phyloP scores from a whole-genome alignment of 1,140 invertebrate genomes.

The Cherax quadricarinatus region DNA sequence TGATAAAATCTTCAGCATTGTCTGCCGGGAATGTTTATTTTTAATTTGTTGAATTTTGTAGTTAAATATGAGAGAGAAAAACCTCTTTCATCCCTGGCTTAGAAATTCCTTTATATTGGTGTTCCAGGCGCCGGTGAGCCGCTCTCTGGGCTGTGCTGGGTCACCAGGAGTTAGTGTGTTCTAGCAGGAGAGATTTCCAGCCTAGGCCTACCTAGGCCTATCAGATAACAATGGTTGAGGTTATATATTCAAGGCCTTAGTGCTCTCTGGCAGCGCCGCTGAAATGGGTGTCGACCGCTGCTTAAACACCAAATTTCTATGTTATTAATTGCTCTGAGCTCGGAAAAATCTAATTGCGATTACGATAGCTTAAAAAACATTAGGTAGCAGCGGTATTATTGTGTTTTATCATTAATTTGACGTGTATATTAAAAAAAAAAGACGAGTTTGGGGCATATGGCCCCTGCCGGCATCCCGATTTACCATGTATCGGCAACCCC shows the following conservation, averaged over 20 bases:
- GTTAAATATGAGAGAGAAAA: neutral
- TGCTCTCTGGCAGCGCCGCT: slow-evolving; percentile 29
- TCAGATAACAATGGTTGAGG: slow-evolving; percentile 41
- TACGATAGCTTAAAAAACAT: neutral
- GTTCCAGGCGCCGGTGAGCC: neutral
- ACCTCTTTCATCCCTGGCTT: neutral
- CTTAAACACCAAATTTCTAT: neutral
- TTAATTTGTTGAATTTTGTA: neutral
- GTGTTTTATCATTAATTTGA: slow-evolving; percentile 14
- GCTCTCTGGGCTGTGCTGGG: neutral
- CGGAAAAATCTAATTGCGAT: no score
- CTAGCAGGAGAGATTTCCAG: neutral
- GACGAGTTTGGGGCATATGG: slow-evolving; percentile 47
- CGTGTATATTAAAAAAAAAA: slow-evolving; percentile 49
- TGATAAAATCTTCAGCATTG: neutral
- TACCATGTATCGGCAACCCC: neutral
- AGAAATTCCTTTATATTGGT: neutral
- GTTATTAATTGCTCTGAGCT: neutral
- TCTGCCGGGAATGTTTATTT: neutral
- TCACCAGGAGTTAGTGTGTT: neutral
- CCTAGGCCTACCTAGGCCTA: slow-evolving; percentile 13
- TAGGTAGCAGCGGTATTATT: neutral
- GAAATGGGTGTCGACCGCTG: neutral
- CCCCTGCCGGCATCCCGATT: slow-evolving; percentile 27
- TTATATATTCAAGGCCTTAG: slow-evolving; percentile 31